phyloP scores from a whole-genome alignment of 2,113 vertebrate species.

The Ammodytes marinus region DNA sequence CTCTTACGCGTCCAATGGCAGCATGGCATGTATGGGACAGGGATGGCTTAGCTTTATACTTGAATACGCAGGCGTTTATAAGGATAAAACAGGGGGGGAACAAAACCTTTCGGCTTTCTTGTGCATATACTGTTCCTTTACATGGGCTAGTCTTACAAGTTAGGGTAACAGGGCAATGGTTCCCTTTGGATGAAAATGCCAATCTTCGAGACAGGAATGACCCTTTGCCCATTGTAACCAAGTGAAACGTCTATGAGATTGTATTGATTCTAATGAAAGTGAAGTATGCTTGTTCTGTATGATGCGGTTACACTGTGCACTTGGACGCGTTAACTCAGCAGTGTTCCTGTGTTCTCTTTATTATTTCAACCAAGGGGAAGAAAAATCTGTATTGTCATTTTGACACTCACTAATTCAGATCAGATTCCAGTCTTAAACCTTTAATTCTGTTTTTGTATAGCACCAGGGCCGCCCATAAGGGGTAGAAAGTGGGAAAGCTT shows the following conservation, averaged over 20 bases:
- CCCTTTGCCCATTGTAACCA: neutral
- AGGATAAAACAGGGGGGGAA: slow-evolving; percentile 17
- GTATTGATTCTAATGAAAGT: neutral
- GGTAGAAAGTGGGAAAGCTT: no score
- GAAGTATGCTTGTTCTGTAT: neutral
- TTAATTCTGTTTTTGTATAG: neutral
- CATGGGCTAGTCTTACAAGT: slow-evolving; percentile 54
- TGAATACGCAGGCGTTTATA: slow-evolving; percentile 65
- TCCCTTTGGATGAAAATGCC: neutral
- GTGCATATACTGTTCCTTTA: slow-evolving; percentile 56
- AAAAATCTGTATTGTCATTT: neutral
- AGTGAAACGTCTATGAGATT: neutral
- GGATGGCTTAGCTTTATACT: slow-evolving; percentile 63
- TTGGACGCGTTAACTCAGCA: neutral
- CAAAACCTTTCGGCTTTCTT: slow-evolving; percentile 52
- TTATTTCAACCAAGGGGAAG: neutral
- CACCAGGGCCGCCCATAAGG: no score
- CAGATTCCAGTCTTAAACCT: neutral
- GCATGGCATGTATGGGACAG: slow-evolving; percentile 63
- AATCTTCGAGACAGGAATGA: neutral
- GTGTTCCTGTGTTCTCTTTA: neutral
- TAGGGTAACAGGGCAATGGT: slow-evolving; percentile 29
- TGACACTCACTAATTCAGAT: neutral
- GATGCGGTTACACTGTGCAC: neutral
- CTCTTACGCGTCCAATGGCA: slow-evolving; percentile 59